phyloP scores from a whole-genome alignment of 2,797 vertebrate genomes.

The Halcyon smyrnensis region DNA sequence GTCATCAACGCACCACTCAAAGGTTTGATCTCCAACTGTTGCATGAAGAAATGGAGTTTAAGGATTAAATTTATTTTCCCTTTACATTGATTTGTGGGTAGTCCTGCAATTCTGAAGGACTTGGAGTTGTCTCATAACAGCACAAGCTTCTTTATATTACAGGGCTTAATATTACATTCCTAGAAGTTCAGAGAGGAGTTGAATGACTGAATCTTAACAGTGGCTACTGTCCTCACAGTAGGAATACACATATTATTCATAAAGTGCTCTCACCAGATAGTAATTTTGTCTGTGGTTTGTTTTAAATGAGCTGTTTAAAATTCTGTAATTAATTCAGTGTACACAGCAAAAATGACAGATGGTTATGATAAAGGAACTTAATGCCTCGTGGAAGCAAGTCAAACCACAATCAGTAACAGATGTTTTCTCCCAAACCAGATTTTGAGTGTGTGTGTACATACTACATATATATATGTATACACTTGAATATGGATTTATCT shows the following conservation, averaged over 20 bases:
- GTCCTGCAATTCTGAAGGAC: neutral
- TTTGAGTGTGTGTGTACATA: neutral
- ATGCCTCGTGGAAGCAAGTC: conserved; percentile 53
- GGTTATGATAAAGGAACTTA: conserved; percentile 63
- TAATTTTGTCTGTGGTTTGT: conserved; percentile 51
- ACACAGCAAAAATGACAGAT: conserved; percentile 68
- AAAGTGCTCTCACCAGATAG: conserved; percentile 44
- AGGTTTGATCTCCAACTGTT: neutral
- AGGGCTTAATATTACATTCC: neutral
- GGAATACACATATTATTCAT: conserved; percentile 20
- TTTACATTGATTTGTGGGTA: neutral
- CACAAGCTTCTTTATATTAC: neutral
- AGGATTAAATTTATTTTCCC: neutral
- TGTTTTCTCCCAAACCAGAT: conserved; percentile 52
- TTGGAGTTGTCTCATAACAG: neutral
- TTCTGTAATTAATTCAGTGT: conserved; percentile 71
- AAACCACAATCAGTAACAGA: conserved; percentile 61
- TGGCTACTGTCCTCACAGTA: conserved; percentile 40
- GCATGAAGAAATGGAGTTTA: neutral
- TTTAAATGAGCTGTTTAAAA: conserved; percentile 70
- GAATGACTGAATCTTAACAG: conserved; percentile 43
- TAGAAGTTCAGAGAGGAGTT: neutral
- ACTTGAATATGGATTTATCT: neutral
- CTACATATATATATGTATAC: neutral
- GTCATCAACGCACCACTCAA: neutral